Evolutionary conservation across 2,113 vertebrate genomes (phyloP).

Genomic region (Oreocharis arfaki): DNA sequence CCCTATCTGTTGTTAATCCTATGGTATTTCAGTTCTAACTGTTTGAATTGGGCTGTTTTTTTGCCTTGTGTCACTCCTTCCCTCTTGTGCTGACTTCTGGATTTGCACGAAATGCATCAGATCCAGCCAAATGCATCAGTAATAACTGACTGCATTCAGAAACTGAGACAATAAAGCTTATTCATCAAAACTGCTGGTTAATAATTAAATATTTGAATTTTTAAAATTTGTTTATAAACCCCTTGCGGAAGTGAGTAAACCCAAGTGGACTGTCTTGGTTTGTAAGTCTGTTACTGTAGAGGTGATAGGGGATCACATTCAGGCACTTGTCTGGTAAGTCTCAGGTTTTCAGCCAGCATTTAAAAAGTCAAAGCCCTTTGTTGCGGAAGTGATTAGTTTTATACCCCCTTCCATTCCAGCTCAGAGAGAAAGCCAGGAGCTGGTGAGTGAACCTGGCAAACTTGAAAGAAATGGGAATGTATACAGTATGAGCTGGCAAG

Average conservation of each 20-base stretch:
- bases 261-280: not conserved
- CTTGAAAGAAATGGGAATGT: not conserved
- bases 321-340: not conserved
- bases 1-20: not conserved
- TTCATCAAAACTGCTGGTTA: not conserved
- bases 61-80: not conserved
- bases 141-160: not conserved
- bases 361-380: not conserved
- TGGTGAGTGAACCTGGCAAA: not conserved
- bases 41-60: not conserved
- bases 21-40: not conserved
- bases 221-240: not conserved
- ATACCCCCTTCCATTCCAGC: not conserved
- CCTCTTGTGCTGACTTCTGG: not conserved
- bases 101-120: not conserved
- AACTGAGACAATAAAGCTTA: not conserved
- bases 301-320: accelerated
- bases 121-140: not conserved
- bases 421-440: not conserved
- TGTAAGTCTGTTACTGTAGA: not conserved
- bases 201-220: not conserved
- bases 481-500: not conserved
- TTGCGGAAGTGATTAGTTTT: not conserved
- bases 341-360: not conserved
- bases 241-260: not conserved